A percentile compares a stretch with the other conserved stretches of the same genome.
Evolutionary conservation across 1,140 invertebrate species (phyloP).

Genomic region (Marisa cornuarietis): DNA sequence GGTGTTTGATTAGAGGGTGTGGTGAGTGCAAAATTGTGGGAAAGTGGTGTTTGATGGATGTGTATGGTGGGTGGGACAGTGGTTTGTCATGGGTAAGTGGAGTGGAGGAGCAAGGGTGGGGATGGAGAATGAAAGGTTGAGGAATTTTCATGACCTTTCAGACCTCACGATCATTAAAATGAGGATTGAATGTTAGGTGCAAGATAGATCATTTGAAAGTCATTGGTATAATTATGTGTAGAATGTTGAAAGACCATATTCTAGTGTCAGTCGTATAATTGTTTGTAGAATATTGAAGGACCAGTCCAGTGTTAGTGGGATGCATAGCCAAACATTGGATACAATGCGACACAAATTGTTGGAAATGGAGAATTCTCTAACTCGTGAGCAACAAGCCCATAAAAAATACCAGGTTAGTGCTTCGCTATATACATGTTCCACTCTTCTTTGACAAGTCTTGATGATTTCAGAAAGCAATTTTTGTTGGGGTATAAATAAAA

Average conservation of each 20-base stretch:
- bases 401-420: conserved; percentile 57
- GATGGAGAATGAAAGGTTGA: background rate
- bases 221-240: too few relatives aligned
- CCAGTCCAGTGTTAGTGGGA: conserved; percentile 65
- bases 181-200: too few relatives aligned
- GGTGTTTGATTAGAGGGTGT: background rate
- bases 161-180: background rate
- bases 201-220: too few relatives aligned
- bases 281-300: conserved; percentile 65
- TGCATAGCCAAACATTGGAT: conserved; percentile 68
- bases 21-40: too few relatives aligned
- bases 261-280: too few relatives aligned
- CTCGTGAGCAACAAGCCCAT: conserved; percentile 60
- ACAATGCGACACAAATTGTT: conserved; percentile 61
- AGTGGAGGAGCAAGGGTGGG: background rate
- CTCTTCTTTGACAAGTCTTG: too few relatives aligned
- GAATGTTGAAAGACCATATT: too few relatives aligned
- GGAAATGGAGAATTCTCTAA: conserved; percentile 59
- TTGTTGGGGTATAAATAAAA: too few relatives aligned
- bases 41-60: background rate
- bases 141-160: background rate
- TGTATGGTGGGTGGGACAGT: background rate
- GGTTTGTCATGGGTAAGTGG: background rate
- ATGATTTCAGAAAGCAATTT: too few relatives aligned
- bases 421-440: background rate